Evolutionary conservation across 2,113 vertebrate species (phyloP).

Genomic region (Potamarius usumacintae): DNA sequence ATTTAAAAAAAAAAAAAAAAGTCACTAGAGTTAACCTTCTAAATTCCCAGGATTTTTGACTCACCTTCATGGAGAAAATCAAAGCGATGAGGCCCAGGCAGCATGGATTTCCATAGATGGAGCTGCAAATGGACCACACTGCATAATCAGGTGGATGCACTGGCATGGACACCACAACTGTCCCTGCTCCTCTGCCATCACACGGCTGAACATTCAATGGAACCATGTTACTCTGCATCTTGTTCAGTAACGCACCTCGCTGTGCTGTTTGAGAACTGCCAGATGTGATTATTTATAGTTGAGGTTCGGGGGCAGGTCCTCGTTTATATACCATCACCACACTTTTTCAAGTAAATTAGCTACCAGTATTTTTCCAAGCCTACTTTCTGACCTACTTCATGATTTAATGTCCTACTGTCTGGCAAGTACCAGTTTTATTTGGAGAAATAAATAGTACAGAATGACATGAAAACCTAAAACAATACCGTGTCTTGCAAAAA

Average conservation of each 20-base stretch:
- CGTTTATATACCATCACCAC: neutral
- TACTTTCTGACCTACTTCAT: neutral
- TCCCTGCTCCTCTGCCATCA: neutral
- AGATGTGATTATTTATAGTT: neutral
- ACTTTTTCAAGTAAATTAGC: neutral
- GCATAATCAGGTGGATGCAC: conserved; percentile 51
- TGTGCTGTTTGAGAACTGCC: neutral
- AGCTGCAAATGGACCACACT: conserved; percentile 54
- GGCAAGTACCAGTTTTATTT: neutral
- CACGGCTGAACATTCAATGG: neutral
- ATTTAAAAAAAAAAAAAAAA: no score
- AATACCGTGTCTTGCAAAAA: no score
- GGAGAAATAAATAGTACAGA: neutral
- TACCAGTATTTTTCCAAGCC: neutral
- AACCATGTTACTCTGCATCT: neutral
- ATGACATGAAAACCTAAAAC: neutral
- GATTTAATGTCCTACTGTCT: neutral
- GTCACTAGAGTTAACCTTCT: neutral
- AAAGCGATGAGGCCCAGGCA: conserved; percentile 62
- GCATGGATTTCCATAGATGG: conserved; percentile 33
- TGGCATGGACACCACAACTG: neutral
- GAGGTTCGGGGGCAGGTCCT: neutral
- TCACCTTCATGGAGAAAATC: conserved; percentile 63
- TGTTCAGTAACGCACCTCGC: neutral
- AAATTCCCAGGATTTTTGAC: neutral